Evolutionary conservation across 2,797 vertebrate species (phyloP), one percentile per base, ranked within the genome.

Genomic region (Bucorvus abyssinicus): DNA sequence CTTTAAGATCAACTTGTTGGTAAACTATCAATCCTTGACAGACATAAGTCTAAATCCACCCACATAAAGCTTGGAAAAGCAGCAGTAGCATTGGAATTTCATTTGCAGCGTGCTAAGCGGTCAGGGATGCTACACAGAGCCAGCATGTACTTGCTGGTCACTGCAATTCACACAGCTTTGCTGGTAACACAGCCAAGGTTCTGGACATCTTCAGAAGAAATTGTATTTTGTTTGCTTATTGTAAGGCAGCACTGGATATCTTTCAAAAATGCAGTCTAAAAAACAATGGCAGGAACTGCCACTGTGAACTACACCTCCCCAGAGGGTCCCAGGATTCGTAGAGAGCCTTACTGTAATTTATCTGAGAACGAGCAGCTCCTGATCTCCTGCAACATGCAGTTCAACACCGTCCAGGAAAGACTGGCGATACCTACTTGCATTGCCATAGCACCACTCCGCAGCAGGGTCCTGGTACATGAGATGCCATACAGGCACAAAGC

Each of bases 251-350:
- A 17, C 59, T 36, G 87, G 68, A 42, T 67, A 26, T 10, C 36
- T 74, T 49, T 77, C 24, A 67, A 76, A 86, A 64, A 42, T 0
- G 24, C 50, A 50, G 44, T 18, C 27, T 8, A 34, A 32, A 7
- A 27, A 50, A 87, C 89, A 95, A 95, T 70, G 68, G 71, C 82
- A 94, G 92, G 87, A 97, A 78, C 19, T 68, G 77, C 67, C 63
- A 4, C n/a, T 42, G 74, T 36, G 86, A 95, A 52, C 70, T 59
- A 10, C 56, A 23, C 12, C 27, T 89, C 90, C 88, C 83, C 5
- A 0, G 90, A 50, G 83, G 70, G 64, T 88, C 38, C 8, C 15
- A 60, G 47, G 27, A 42, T 52, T 73, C 93, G 55, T 30, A 26
- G 53, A 36, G 53, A 86, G 64, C 87, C 40, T 10, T 14, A 21